Evolutionary conservation across 2,888 invertebrate genomes (phyloP), one percentile per base, ranked within the genome.

Genomic region (Linyphia triangularis): DNA sequence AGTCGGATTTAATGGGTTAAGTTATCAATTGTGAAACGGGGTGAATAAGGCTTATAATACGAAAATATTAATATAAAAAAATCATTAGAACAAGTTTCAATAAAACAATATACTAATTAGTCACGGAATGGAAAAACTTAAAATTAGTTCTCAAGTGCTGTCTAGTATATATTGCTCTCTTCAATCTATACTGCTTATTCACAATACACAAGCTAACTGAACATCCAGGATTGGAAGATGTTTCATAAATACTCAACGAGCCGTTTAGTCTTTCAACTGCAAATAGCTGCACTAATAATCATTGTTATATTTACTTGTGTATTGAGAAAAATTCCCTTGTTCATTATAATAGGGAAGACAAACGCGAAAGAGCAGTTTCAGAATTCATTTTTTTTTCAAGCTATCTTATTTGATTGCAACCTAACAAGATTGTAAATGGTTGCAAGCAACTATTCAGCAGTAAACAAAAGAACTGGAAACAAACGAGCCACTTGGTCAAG

Each of bases 401-500:
- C 51, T 7, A 28, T 30, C 28, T 73, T 30, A 22, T 57, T 73
- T 73, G 10, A 10, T 9, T 26, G 30, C 10, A 33, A 1, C 5
- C 13, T 22, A 6, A 43, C 6, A 43, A 26, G 63, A 28, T 24
- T 9, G 7, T 9, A 63, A 70, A 70, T n/a, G 1, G n/a, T 43
- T 43, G n/a, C 59, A 6, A 2, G 59, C 19, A n/a, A 22, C 40
- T 6, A 73, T 73, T 59, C 30, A 73, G 22, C 30, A 24, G 22
- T 33, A 4, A 59, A 73, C 72, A 72, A 73, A 51, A 57, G 16
- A 26, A 73, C 10, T n/a, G 9, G 10, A 22, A 73, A 43, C 73
- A 30, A 63, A 51, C 16, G 30, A 43, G 4, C 13, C 3, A 7
- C 5, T 59, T 59, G 10, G 30, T 26, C 16, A 28, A 63, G 63